Conservation (phyloP, 2,113 vertebrate genomes). For the Uria aalge region DNA sequence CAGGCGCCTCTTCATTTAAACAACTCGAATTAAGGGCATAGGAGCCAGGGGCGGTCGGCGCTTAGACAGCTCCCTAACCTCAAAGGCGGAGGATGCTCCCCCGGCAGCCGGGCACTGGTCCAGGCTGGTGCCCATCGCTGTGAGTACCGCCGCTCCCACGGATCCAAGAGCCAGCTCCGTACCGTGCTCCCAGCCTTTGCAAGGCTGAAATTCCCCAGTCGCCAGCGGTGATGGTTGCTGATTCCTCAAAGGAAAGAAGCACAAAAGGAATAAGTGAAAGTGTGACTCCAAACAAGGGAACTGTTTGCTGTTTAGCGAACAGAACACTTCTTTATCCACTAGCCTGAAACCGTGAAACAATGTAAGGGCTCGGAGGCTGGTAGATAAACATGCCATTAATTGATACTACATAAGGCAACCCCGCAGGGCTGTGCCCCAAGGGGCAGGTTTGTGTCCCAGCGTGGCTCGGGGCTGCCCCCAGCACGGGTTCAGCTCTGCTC, state of each 20-base stretch:
- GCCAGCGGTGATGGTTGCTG: rapidly evolving
- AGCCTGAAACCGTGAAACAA: not conserved
- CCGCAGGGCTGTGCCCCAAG: not conserved
- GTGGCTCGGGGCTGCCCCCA: not conserved
- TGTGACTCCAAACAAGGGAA: not conserved
- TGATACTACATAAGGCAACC: not conserved
- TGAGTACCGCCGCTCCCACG: not conserved
- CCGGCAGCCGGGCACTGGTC: not conserved
- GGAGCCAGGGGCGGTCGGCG: not conserved
- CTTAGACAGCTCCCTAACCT: not conserved
- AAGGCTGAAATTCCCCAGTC: rapidly evolving
- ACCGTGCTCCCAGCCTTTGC: not conserved
- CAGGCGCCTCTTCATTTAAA: not conserved
- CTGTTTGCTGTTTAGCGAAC: rapidly evolving
- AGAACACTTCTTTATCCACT: not conserved
- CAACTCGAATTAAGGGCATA: not conserved
- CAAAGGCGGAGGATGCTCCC: not conserved
- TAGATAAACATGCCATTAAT: not conserved
- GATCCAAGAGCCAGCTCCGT: not conserved
- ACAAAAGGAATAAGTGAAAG: not conserved
- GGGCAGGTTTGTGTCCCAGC: not conserved
- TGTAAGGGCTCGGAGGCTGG: not conserved
- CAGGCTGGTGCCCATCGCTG: rapidly evolving
- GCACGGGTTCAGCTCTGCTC: not conserved
- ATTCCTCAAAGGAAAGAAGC: not conserved